Evolutionary conservation across 2,113 vertebrate genomes (phyloP).

Genomic region (Malurus elegans): DNA sequence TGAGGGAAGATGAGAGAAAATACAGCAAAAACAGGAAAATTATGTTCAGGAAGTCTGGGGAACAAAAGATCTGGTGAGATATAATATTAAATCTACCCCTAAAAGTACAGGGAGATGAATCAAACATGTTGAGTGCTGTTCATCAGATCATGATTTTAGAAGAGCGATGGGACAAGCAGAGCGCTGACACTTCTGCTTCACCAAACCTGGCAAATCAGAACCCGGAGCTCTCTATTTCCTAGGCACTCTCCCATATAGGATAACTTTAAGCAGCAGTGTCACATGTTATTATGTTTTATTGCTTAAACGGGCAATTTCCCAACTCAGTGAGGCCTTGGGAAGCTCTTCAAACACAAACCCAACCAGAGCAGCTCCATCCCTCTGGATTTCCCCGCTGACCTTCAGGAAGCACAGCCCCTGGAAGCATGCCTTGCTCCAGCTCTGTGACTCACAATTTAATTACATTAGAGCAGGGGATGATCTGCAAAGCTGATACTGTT

Average conservation of each 20-base stretch:
- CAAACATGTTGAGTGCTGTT: not conserved
- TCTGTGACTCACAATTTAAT: constrained; percentile 51
- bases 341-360: constrained; percentile 15
- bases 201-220: not conserved
- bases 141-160: not conserved
- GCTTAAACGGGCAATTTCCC: constrained; percentile 17
- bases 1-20: not conserved
- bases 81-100: not conserved
- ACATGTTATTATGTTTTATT: not conserved
- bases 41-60: not conserved
- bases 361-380: not conserved
- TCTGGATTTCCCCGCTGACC: not conserved
- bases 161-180: not conserved
- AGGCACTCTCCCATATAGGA: not conserved
- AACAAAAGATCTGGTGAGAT: not conserved
- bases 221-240: not conserved
- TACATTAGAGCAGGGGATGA: constrained; percentile 32
- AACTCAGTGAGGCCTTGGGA: constrained; percentile 3
- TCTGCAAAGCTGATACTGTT: constrained; percentile 45
- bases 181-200: not conserved
- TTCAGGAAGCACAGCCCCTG: constrained; percentile 37
- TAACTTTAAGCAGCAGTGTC: not conserved
- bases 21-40: not conserved
- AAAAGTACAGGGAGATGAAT: not conserved
- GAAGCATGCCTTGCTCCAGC: constrained; percentile 24